Conservation (phyloP, 2,888 invertebrate species). For the Agrotis clavis region DNA sequence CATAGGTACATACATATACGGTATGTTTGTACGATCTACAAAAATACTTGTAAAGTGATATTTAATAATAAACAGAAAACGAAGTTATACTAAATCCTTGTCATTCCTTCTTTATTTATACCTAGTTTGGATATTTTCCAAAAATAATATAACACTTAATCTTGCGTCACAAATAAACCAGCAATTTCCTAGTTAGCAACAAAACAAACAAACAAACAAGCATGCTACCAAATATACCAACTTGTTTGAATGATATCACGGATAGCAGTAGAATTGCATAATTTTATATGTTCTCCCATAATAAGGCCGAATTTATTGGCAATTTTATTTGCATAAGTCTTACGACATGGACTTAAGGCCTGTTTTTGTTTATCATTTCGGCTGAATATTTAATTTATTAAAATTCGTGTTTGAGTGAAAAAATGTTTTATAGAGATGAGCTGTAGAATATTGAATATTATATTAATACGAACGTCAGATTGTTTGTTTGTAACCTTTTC, state of each 20-base stretch:
- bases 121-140: too few species aligned
- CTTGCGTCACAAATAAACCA: conserved; percentile 5
- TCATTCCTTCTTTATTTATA: too few species aligned
- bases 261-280: conserved; percentile 46
- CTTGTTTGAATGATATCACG: conserved; percentile 41
- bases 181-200: conserved; percentile 19
- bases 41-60: too few species aligned
- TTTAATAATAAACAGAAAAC: too few species aligned
- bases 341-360: conserved; percentile 7
- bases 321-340: conserved; percentile 53
- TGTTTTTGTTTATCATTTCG: conserved; percentile 24
- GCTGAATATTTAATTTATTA: conserved; percentile 18
- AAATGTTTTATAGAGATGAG: conserved; percentile 8
- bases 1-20: too few species aligned
- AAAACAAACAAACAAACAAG: conserved; percentile 36
- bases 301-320: conserved; percentile 52
- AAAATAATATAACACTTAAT: not conserved
- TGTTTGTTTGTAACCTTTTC: too few species aligned
- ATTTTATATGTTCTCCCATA: conserved; percentile 51
- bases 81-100: too few species aligned
- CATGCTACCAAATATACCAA: conserved; percentile 27
- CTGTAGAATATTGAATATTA: conserved; percentile 1
- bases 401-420: not conserved
- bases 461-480: too few species aligned
- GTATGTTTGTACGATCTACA: too few species aligned